These are phyloP conservation scores for Eledone cirrhosa DNA, from an alignment of 2,888 invertebrate genomes.

Conservation along the genomic window DNA sequence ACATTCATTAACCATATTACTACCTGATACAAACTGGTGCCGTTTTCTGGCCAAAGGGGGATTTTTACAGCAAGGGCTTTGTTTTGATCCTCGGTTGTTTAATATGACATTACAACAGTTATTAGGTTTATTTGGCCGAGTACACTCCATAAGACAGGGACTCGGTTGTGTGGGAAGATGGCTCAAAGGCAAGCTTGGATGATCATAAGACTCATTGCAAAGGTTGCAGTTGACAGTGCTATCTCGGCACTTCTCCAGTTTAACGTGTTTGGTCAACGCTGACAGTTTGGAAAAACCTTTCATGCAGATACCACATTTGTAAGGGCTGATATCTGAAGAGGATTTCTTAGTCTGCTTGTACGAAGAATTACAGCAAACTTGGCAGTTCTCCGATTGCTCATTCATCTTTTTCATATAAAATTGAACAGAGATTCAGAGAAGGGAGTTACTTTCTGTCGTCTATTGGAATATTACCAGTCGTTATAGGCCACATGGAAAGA, in stretches of 20 bases:
- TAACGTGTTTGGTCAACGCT: background rate
- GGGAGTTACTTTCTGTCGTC: too few species aligned
- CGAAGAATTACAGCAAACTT: too few species aligned
- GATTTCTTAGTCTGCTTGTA: background rate
- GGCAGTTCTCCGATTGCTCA: too few species aligned
- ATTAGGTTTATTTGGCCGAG: background rate
- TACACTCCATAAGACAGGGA: background rate
- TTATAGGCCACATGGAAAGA: too few species aligned
- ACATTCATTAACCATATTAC: background rate
- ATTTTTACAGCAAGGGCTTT: too few species aligned
- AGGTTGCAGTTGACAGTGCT: background rate
- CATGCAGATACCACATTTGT: slow-evolving; percentile 12
- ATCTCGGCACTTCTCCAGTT: background rate
- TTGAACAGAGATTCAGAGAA: too few species aligned
- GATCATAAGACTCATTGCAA: background rate
- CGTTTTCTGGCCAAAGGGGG: too few species aligned
- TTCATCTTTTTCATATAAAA: too few species aligned
- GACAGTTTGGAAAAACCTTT: slow-evolving; percentile 8
- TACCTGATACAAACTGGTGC: background rate
- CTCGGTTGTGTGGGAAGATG: background rate
- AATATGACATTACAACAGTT: background rate
- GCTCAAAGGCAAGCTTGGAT: background rate
- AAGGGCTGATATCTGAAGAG: slow-evolving; percentile 11
- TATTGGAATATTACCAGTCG: too few species aligned
- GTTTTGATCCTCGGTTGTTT: background rate